Base-by-base conservation (phyloP, 2,113 vertebrate species). In the Craseonycteris thonglongyai region DNA sequence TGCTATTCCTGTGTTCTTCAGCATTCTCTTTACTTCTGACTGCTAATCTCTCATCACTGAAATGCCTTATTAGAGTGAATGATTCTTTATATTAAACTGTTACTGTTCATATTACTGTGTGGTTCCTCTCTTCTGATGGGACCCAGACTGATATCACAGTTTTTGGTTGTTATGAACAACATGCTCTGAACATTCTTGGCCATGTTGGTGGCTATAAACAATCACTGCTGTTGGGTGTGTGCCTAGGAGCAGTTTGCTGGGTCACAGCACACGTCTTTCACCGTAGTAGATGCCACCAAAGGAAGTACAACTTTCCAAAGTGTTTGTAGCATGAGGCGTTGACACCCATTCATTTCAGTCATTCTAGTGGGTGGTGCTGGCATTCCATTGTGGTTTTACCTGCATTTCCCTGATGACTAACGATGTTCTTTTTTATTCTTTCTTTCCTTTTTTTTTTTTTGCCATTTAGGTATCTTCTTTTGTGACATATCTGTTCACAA, bases 221-320 rank as follows among this genome's bases (percentile, higher is more conserved):
- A 30, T 28, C 6, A 21, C 26, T 86, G 87, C 30, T 80, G 3
- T 9, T 59, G 72, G 35, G 28, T 24, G 3, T 5, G 61, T 51
- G 69, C 7, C 30, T 9, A n/a, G 56, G 61, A 24, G 38, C 26
- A 18, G 13, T 42, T 35, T 28, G 47, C 65, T 26, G 40, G 21
- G 35, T 74, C 47, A 7, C 6, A 24, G 11, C 3, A 0, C 6
- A 1, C 38, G 4, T 4, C 22, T n/a, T 33, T 33, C 1, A 6
- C 47, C 35, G 9, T 12, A 8, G 33, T 21, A 54, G 79, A 65
- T 38, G 8, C 74, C 33, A 56, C 71, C 78, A 78, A 19, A 40
- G 24, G 0, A 42, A 49, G 40, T 18, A 28, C 7, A 12, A 26
- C 28, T 45, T 51, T 74, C 38, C 5, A 19, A 22, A 65, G 72